Conservation (phyloP, 2,888 invertebrate species). For the Rhagonycha lutea region DNA sequence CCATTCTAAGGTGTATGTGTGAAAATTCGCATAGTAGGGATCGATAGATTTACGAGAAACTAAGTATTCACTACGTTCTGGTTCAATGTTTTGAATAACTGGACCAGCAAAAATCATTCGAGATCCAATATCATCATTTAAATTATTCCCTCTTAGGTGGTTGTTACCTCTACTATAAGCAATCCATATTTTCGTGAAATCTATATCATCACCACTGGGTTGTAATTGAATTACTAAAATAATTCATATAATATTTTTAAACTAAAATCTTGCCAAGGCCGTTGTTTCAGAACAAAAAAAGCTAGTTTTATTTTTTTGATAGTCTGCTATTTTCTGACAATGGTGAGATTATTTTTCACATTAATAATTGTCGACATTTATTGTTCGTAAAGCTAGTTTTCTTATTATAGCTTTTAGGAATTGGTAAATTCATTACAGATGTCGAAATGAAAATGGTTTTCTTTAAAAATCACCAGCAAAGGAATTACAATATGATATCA, state of each 20-base stretch:
- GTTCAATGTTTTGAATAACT: conserved; percentile 49
- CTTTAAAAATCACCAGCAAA: no score
- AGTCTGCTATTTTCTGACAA: no score
- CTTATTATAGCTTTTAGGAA: no score
- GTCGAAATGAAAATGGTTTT: no score
- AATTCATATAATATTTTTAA: conserved; percentile 8
- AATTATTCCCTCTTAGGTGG: conserved; percentile 42
- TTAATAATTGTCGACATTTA: no score
- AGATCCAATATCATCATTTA: conserved; percentile 51
- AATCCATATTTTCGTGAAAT: conserved; percentile 41
- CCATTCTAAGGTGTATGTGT: conserved; percentile 70
- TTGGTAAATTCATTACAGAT: no score
- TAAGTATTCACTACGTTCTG: conserved; percentile 51
- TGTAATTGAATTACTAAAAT: conserved; percentile 52
- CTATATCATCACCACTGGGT: conserved; percentile 45
- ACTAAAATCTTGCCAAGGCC: background rate
- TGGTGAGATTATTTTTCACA: no score
- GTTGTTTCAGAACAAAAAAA: no score
- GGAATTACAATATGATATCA: no score
- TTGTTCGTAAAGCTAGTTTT: no score
- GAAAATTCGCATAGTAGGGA: conserved; percentile 64
- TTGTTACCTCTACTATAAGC: conserved; percentile 52
- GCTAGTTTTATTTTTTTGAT: no score
- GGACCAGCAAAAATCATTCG: conserved; percentile 60
- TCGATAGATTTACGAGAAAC: conserved; percentile 34